Conservation (phyloP, 2,113 vertebrate species). For the Phylloscopus trochilus region DNA sequence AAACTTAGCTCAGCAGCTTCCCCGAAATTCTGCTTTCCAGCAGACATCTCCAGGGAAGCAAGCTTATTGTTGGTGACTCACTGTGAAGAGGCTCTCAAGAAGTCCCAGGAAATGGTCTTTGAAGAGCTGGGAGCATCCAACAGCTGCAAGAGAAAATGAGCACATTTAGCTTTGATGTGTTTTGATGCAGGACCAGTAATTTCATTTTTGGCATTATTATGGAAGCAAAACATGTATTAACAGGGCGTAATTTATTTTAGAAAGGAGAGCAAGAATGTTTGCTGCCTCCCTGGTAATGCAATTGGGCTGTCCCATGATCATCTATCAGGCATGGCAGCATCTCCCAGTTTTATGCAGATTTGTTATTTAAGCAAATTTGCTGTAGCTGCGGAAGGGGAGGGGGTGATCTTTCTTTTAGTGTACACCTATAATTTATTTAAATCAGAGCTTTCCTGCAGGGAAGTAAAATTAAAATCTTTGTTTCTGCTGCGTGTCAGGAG, state of each 20-base stretch:
- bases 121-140: background rate
- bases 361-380: constrained; percentile 38
- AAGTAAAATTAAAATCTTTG: constrained; percentile 5
- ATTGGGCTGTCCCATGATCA: background rate
- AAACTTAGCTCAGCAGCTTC: background rate
- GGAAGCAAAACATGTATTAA: constrained; percentile 8
- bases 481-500: background rate
- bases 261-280: constrained; percentile 25
- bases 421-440: constrained; percentile 45
- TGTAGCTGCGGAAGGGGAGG: background rate
- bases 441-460: background rate
- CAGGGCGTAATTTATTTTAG: constrained; percentile 1
- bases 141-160: background rate
- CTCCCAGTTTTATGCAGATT: constrained; percentile 30
- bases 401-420: background rate
- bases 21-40: background rate
- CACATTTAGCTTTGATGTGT: background rate
- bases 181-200: constrained; percentile 16
- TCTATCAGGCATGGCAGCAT: constrained; percentile 12
- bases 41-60: background rate
- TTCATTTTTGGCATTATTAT: constrained; percentile 5
- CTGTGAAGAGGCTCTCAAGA: background rate
- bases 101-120: constrained; percentile 1
- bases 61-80: background rate
- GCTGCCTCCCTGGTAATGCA: constrained; percentile 22